phyloP scores from a whole-genome alignment of 1,140 invertebrate genomes.

The Diuraphis noxia region DNA sequence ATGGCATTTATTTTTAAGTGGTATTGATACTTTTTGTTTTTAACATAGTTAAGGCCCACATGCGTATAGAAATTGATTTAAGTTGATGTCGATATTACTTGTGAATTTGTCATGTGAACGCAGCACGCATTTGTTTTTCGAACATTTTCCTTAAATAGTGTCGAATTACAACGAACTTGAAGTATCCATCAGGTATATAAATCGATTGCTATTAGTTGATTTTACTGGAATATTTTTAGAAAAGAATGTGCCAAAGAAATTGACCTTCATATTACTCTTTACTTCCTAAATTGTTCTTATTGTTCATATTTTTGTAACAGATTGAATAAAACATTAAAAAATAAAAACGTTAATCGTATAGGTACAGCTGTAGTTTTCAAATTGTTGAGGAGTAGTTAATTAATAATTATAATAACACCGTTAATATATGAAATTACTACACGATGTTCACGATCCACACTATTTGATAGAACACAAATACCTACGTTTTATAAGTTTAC shows the following conservation, averaged over 20 bases:
- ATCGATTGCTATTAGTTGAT: neutral
- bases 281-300: too few relatives aligned
- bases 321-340: too few relatives aligned
- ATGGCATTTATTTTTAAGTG: neutral
- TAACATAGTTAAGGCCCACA: neutral
- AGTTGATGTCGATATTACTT: neutral
- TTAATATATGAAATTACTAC: neutral
- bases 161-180: neutral
- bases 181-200: neutral
- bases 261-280: neutral
- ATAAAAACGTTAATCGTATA: too few relatives aligned
- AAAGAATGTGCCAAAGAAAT: neutral
- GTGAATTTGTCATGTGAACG: neutral
- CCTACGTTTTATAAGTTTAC: too few relatives aligned
- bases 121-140: neutral
- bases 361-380: neutral
- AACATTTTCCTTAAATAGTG: neutral
- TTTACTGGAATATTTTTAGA: neutral
- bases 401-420: neutral
- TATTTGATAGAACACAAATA: neutral
- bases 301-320: too few relatives aligned
- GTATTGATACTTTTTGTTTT: neutral
- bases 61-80: neutral
- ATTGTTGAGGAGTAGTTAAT: neutral
- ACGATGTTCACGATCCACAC: neutral